phyloP scores from a whole-genome alignment of 2,113 vertebrate genomes.

The Ptilorrhoa leucosticta region DNA sequence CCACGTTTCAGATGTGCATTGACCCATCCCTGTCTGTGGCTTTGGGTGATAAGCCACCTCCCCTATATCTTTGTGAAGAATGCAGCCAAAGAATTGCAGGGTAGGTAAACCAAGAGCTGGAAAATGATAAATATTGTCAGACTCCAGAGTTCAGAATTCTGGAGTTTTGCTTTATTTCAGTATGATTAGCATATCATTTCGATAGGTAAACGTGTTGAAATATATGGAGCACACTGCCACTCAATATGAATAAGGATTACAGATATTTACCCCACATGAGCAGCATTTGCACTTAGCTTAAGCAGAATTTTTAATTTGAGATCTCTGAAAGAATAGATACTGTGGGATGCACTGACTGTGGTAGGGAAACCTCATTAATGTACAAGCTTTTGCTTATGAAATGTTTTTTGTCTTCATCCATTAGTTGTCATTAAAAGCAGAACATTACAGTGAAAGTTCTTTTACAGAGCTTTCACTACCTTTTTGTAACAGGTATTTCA shows the following conservation, averaged over 20 bases:
- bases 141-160: not conserved
- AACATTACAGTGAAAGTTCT: not conserved
- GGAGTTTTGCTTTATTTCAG: not conserved
- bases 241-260: not conserved
- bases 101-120: constrained; percentile 69
- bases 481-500: not conserved
- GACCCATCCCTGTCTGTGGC: constrained; percentile 95
- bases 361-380: not conserved
- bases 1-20: constrained; percentile 92
- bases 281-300: not conserved
- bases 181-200: not conserved
- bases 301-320: not conserved
- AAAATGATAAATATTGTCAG: not conserved
- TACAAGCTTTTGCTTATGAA: not conserved
- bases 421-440: not conserved
- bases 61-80: constrained; percentile 96
- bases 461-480: not conserved
- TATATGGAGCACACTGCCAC: not conserved
- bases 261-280: not conserved
- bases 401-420: not conserved
- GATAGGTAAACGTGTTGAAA: not conserved
- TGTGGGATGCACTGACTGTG: not conserved
- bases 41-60: constrained; percentile 97
- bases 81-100: constrained; percentile 97
- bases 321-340: not conserved